A percentile compares a stretch with the other conserved stretches of the same genome.
Evolutionary conservation across 2,797 vertebrate genomes (phyloP).

Genomic region (Girardinus metallicus): DNA sequence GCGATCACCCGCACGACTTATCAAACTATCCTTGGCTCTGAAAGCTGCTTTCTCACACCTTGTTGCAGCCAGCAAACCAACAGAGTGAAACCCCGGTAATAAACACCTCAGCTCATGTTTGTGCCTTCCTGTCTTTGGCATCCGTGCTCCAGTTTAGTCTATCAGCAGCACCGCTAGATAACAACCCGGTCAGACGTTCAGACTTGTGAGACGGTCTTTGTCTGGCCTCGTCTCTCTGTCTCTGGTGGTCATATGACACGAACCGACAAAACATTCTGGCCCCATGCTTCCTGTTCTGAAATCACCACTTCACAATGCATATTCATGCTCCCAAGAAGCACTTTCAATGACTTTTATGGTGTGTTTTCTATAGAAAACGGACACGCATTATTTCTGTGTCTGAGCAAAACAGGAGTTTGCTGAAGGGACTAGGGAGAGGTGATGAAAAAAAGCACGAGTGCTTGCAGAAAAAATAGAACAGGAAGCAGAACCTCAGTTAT

Average conservation of each 20-base stretch:
- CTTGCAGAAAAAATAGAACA: constrained; percentile 27
- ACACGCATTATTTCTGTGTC: not conserved
- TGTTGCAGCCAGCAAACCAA: not conserved
- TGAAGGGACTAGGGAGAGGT: not conserved
- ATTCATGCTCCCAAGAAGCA: constrained; percentile 29
- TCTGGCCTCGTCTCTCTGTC: constrained; percentile 25
- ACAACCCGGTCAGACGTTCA: constrained; percentile 37
- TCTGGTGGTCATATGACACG: constrained; percentile 70
- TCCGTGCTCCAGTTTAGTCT: constrained; percentile 20
- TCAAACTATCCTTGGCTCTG: not conserved
- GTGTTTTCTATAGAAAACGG: not conserved
- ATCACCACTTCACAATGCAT: constrained; percentile 41
- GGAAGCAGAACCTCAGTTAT: constrained; percentile 37
- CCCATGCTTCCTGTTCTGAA: constrained; percentile 58
- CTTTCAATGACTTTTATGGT: constrained; percentile 19
- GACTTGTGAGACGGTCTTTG: constrained; percentile 68
- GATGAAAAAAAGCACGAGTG: not conserved
- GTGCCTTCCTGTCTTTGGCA: constrained; percentile 15
- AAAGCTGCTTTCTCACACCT: not conserved
- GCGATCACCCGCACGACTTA: not conserved
- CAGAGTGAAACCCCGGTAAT: constrained; percentile 1
- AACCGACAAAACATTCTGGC: constrained; percentile 56
- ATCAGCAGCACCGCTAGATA: constrained; percentile 27
- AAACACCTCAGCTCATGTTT: constrained; percentile 20
- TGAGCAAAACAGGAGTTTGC: not conserved